Evolutionary conservation across 2,797 vertebrate genomes (phyloP).

Genomic region (Pangasius mekongensis): DNA sequence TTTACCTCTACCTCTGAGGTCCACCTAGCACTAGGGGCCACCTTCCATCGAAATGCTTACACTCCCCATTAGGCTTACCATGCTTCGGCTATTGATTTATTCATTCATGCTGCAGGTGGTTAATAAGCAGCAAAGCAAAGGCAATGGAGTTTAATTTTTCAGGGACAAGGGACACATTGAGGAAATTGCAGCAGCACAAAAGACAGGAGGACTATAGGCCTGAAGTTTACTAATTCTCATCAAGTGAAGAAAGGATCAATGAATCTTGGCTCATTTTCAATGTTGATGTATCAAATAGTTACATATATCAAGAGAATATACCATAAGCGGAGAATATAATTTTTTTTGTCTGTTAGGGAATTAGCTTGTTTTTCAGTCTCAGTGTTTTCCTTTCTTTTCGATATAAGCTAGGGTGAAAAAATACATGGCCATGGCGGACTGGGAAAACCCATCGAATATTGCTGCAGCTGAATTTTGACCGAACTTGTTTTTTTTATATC

Average conservation of each 20-base stretch:
- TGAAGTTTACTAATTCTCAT: constrained; percentile 46
- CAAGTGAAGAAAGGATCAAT: constrained; percentile 15
- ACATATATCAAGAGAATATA: neutral
- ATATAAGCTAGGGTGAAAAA: neutral
- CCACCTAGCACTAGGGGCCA: constrained; percentile 20
- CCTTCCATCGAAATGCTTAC: constrained; percentile 45
- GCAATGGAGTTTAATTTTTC: constrained; percentile 54
- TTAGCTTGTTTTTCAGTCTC: neutral
- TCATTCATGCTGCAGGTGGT: constrained; percentile 56
- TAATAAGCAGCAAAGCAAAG: constrained; percentile 58
- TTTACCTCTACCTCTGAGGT: constrained; percentile 39
- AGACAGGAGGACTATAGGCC: constrained; percentile 21
- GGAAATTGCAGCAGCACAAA: constrained; percentile 45
- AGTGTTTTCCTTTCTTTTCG: neutral
- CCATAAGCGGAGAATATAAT: neutral
- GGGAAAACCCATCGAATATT: neutral
- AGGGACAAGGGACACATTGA: constrained; percentile 51
- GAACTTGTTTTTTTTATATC: neutral
- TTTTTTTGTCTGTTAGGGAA: neutral
- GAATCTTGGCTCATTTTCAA: neutral
- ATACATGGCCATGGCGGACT: neutral
- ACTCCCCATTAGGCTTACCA: constrained; percentile 53
- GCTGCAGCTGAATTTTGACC: neutral
- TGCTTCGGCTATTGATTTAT: constrained; percentile 62
- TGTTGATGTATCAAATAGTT: neutral